Conservation (phyloP, 2,797 vertebrate species). For the Notolepis coatsorum region DNA sequence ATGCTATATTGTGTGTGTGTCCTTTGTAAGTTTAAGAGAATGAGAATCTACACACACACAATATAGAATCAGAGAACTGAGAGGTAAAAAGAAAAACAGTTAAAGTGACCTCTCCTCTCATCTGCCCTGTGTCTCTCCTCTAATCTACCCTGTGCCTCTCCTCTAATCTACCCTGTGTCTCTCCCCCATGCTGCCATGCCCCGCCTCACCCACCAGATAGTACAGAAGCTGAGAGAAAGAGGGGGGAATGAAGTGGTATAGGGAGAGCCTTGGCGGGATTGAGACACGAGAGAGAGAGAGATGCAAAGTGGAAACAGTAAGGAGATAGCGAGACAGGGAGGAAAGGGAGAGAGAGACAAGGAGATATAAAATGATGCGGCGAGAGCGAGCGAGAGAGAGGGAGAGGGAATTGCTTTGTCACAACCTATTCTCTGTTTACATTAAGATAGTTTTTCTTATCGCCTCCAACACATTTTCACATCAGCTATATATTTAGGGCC, state of each 20-base stretch:
- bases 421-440: conserved; percentile 46
- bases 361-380: background rate
- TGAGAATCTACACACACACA: too few species aligned
- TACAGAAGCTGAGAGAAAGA: background rate
- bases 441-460: conserved; percentile 30
- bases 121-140: too few species aligned
- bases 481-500: conserved; percentile 39
- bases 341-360: background rate
- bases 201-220: too few species aligned
- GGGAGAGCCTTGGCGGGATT: background rate
- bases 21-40: too few species aligned
- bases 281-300: background rate
- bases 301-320: too few species aligned
- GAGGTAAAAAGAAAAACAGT: too few species aligned
- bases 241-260: background rate
- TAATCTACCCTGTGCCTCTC: too few species aligned
- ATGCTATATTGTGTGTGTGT: too few species aligned
- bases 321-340: background rate
- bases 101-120: too few species aligned
- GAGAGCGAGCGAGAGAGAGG: background rate
- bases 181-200: too few species aligned
- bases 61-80: too few species aligned
- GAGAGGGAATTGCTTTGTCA: conserved; percentile 47
- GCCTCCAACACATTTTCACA: conserved; percentile 44
- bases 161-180: too few species aligned